A percentile compares a stretch with the other conserved stretches of the same genome.
These are phyloP conservation scores for Nysson spinosus DNA, from an alignment of 2,888 invertebrate genomes.

Conservation along the genomic window DNA sequence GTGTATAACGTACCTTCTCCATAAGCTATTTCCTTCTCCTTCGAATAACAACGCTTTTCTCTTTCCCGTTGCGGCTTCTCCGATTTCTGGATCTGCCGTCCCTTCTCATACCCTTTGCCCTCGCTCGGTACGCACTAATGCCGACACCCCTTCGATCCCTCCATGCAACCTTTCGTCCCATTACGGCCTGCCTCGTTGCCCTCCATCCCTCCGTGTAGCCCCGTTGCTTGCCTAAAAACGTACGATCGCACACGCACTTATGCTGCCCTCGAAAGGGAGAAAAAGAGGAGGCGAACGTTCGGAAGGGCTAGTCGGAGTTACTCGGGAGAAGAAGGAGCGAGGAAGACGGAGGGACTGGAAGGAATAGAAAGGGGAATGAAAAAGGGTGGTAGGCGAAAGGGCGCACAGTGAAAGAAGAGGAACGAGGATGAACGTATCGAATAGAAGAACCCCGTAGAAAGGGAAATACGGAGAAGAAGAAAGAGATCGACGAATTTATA, in stretches of 20 bases:
- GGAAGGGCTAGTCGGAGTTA: neutral
- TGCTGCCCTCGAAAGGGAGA: neutral
- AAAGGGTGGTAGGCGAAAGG: slow-evolving; percentile 5
- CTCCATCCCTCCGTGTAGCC: slow-evolving; percentile 33
- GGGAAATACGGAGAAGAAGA: neutral
- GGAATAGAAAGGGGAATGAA: neutral
- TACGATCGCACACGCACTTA: slow-evolving; percentile 10
- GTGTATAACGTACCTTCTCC: slow-evolving; percentile 25
- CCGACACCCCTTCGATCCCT: slow-evolving; percentile 59
- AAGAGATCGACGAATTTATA: neutral
- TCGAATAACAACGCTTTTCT: slow-evolving; percentile 7
- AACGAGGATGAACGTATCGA: neutral
- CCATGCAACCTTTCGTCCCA: slow-evolving; percentile 47
- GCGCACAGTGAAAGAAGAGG: neutral
- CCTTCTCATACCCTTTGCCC: slow-evolving; percentile 27
- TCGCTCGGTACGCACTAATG: slow-evolving; percentile 46
- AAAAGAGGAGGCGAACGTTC: neutral
- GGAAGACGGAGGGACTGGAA: slow-evolving; percentile 3
- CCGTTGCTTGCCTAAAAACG: slow-evolving; percentile 27
- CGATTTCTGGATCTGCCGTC: slow-evolving; percentile 42
- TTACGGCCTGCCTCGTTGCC: slow-evolving; percentile 41
- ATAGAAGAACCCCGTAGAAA: neutral
- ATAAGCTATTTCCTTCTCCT: slow-evolving; percentile 8
- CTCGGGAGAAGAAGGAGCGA: neutral
- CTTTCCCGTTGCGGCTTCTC: slow-evolving; percentile 14